Base-by-base conservation (phyloP, 92 coral and sea anemone species). In the Heliopora coerulea region DNA sequence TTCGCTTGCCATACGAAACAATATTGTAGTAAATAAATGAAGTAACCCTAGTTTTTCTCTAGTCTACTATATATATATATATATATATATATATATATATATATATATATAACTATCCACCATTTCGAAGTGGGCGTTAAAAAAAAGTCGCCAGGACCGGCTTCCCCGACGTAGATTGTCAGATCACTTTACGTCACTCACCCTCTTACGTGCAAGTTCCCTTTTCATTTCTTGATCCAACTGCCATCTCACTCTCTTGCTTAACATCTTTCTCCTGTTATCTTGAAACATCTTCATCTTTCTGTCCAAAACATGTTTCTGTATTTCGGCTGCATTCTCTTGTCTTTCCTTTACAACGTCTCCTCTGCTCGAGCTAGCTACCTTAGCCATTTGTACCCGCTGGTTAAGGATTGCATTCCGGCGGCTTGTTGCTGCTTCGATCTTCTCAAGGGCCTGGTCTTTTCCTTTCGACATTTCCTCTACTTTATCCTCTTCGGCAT, bases 381-480 rank as follows among this genome's bases (percentile, higher is more conserved):
- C 49, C 31, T 50, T 68, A 17, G 61, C 75, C 14, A 15, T 26
- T 17, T 42, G 40, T 1, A 31, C 20, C 15, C 41, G 15, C 23
- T 46, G 32, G 26, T 34, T 49, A 8, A 68, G 59, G 31, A 68
- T 68, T 31, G 20, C 61, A 10, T 48, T 46, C 14, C 75, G 52
- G 34, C 75, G 75, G 7, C 18, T 33, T 3, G 75, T 49, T 15
- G 75, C 61, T 23, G 59, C 75, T 48, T 68, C 54, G 17, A 48
- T 48, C 19, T 68, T 68, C 1, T n/a, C n/a, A 68, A 42, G 29
- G 27, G 49, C 75, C 30, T 48, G 23, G 26, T 9, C 35, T 6
- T 50, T 28, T 15, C 14, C 30, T 56, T 56, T 14, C 1, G 29
- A 1, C 18, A 28, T 28, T 56, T 56, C 61, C 11, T 14, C 3